Base-by-base conservation (phyloP, 2,888 invertebrate genomes). In the Cephus spinipes region DNA sequence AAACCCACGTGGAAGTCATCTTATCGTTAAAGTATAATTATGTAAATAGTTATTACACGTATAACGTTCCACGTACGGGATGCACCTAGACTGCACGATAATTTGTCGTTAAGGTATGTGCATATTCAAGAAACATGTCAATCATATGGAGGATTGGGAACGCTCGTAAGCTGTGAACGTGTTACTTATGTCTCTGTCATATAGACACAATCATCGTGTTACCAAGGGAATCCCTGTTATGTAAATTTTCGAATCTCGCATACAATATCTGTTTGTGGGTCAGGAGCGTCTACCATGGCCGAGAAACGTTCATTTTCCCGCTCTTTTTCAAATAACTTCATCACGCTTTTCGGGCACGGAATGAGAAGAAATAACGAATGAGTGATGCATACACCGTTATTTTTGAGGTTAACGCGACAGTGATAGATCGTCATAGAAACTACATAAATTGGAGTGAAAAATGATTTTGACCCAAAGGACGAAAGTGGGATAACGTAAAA, bases 231-330 rank as follows among this genome's bases (percentile, higher is more conserved):
- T 71, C 32, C 71, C 71, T 31, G 31, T 71, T 71, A 71, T 71
- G 71, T 71, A 71, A 71, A 71, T 71, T 71, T 71, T 71, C 4
- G 31, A 33, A 31, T 71, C 71, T 23, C 32, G 71, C 71, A 71
- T 31, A 71, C 71, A 71, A 71, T 71, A 23, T 33, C 31, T 33
- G 71, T 71, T 71, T 71, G 32, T 71, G 12, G 71, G 71, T 33
- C 71, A 71, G 71, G 71, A 71, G 71, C 32, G 11, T 71, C 71
- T 31, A 33, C 71, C 55, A 55, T 55, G 55, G 55, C 23, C 55
- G 55, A 55, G 55, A 55, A 55, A 23, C 55, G 55, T 55, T 55
- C 23, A 55, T 55, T 55, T 55, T 55, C 55, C 23, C 23, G 55
- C 55, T 55, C 55, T 55, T 55, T 15, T 55, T 55, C 23, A 55